A percentile compares a stretch with the other conserved stretches of the same genome.
Evolutionary conservation across 2,113 vertebrate genomes (phyloP).

Genomic region (Myiozetetes cayanensis): DNA sequence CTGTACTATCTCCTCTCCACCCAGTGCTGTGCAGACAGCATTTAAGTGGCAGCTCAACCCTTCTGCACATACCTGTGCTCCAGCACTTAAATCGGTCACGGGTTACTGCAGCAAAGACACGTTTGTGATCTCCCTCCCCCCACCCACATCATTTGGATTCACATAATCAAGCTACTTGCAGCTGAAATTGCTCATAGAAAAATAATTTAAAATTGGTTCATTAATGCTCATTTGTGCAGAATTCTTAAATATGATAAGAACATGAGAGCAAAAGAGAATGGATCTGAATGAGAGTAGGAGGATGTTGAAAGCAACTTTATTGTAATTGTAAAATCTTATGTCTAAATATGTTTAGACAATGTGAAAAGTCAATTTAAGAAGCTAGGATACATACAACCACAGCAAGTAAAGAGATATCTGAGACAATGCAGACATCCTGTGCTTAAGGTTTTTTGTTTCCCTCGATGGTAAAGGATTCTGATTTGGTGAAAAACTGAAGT

Average conservation of each 20-base stretch:
- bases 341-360: conserved; percentile 62
- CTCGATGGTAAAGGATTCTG: neutral
- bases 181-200: conserved; percentile 64
- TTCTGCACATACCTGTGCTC: conserved; percentile 2
- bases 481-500: neutral
- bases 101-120: neutral
- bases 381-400: neutral
- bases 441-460: neutral
- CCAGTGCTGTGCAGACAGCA: neutral
- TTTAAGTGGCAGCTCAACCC: neutral
- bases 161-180: conserved; percentile 57
- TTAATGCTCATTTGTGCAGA: conserved; percentile 63
- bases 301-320: conserved; percentile 57
- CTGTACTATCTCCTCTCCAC: neutral
- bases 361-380: conserved; percentile 54
- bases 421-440: neutral
- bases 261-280: conserved; percentile 32
- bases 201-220: conserved; percentile 67
- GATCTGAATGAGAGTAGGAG: conserved; percentile 53
- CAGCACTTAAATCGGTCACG: neutral
- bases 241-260: conserved; percentile 64
- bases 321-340: conserved; percentile 36
- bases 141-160: conserved; percentile 40
- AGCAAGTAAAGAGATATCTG: neutral
- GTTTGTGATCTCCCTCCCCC: neutral